A percentile compares a stretch with the other conserved stretches of the same genome.
Conservation (phyloP, 2,888 invertebrate species). For the Eupithecia exiguata region DNA sequence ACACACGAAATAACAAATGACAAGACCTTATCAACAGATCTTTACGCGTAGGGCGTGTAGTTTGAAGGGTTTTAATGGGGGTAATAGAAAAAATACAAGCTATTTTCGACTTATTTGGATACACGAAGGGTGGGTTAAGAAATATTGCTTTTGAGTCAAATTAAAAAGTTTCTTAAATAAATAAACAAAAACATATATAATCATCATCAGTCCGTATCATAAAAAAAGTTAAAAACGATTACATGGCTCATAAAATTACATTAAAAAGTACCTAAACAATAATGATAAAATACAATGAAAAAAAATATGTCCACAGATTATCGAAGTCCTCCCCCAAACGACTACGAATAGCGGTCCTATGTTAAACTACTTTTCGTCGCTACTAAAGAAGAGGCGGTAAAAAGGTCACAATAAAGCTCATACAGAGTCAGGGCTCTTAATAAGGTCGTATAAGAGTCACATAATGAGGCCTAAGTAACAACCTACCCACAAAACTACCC, state of each 20-base stretch:
- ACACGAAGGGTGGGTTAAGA: slow-evolving; percentile 25
- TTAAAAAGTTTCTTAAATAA: background rate
- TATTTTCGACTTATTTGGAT: slow-evolving; percentile 19
- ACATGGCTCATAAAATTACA: too few relatives aligned
- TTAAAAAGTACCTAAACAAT: too few relatives aligned
- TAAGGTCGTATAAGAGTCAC: background rate
- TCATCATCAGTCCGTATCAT: too few relatives aligned
- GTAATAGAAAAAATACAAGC: slow-evolving; percentile 40
- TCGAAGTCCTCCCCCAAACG: too few relatives aligned
- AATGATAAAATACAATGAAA: too few relatives aligned
- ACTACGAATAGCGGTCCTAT: too few relatives aligned
- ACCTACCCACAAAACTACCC: slow-evolving; percentile 18
- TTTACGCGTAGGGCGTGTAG: slow-evolving; percentile 54
- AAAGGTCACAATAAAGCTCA: background rate
- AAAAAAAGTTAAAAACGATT: too few relatives aligned
- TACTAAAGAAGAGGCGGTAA: background rate
- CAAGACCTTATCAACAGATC: slow-evolving; percentile 67
- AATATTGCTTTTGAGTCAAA: background rate
- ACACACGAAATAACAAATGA: slow-evolving; percentile 76
- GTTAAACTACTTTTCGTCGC: background rate
- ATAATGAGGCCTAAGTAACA: slow-evolving; percentile 12
- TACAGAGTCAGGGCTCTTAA: background rate
- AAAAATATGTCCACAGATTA: too few relatives aligned
- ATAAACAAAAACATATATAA: too few relatives aligned
- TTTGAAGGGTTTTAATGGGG: slow-evolving; percentile 40